Evolutionary conservation across 2,113 vertebrate genomes (phyloP).

Genomic region (Reinhardtius hippoglossoides): DNA sequence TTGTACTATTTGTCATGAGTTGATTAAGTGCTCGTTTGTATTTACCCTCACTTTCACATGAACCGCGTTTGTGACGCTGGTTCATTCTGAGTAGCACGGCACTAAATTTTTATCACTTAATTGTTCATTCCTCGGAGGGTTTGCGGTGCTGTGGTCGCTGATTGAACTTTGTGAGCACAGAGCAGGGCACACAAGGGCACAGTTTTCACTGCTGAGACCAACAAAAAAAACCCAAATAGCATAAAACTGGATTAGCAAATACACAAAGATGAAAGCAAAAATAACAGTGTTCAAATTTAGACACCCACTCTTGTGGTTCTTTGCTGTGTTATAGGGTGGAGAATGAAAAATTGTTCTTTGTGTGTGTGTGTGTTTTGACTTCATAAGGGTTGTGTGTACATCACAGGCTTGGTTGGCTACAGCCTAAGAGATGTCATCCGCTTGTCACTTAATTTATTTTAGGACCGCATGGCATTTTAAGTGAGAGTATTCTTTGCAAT

Average conservation of each 20-base stretch:
- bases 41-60: slow-evolving; percentile 23
- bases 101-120: slow-evolving; percentile 46
- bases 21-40: background rate
- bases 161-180: slow-evolving; percentile 47
- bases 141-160: slow-evolving; percentile 26
- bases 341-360: slow-evolving; percentile 40
- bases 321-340: slow-evolving; percentile 76
- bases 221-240: slow-evolving; percentile 15
- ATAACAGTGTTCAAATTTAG: slow-evolving; percentile 75
- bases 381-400: slow-evolving; percentile 45
- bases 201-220: slow-evolving; percentile 25
- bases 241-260: slow-evolving; percentile 65
- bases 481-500: slow-evolving; percentile 10
- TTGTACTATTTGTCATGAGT: slow-evolving; percentile 17
- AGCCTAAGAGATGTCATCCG: slow-evolving; percentile 38
- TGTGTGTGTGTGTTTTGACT: slow-evolving; percentile 46
- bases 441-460: slow-evolving; percentile 59
- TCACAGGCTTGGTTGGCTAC: slow-evolving; percentile 37
- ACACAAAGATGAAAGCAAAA: slow-evolving; percentile 74
- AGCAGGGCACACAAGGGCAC: slow-evolving; percentile 54
- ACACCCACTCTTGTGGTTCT: slow-evolving; percentile 51
- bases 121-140: slow-evolving; percentile 29
- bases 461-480: slow-evolving; percentile 26
- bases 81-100: slow-evolving; percentile 24
- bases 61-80: slow-evolving; percentile 28